These are phyloP conservation scores for Brachionus plicatilis DNA, from an alignment of 1,140 invertebrate species.

Conservation along the genomic window DNA sequence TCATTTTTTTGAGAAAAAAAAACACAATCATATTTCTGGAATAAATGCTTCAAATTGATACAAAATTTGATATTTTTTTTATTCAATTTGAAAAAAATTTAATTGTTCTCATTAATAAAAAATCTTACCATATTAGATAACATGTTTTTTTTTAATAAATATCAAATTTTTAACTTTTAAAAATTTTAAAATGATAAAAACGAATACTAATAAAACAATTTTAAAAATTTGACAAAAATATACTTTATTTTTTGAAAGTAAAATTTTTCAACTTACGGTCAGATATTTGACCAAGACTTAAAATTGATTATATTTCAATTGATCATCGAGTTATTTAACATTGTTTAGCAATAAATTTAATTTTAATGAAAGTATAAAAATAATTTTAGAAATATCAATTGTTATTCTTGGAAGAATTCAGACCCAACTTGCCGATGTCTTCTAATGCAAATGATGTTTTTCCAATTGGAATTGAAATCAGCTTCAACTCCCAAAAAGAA, in stretches of 20 bases:
- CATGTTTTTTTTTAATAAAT: too few species aligned
- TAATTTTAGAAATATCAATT: neutral
- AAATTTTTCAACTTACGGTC: neutral
- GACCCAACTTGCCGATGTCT: neutral
- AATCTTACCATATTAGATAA: too few species aligned
- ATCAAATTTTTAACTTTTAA: too few species aligned
- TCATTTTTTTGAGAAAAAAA: too few species aligned
- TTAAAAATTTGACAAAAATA: too few species aligned
- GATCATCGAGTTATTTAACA: neutral
- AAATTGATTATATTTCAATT: neutral
- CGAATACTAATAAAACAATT: too few species aligned
- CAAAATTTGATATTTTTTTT: too few species aligned
- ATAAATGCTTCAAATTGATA: too few species aligned
- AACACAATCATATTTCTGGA: too few species aligned
- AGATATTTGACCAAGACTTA: neutral
- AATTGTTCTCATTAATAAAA: too few species aligned
- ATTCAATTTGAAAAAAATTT: too few species aligned
- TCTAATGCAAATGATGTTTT: neutral
- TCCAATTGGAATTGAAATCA: conserved; percentile 5
- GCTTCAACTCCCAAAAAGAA: neutral
- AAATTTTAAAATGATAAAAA: too few species aligned
- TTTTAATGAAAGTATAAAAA: neutral
- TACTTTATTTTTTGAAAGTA: neutral
- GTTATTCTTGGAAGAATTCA: neutral
- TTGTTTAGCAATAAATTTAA: neutral